Evolutionary conservation across 2,113 vertebrate species (phyloP), one percentile per base, ranked within the genome.

Genomic region (Atrichornis clamosus): DNA sequence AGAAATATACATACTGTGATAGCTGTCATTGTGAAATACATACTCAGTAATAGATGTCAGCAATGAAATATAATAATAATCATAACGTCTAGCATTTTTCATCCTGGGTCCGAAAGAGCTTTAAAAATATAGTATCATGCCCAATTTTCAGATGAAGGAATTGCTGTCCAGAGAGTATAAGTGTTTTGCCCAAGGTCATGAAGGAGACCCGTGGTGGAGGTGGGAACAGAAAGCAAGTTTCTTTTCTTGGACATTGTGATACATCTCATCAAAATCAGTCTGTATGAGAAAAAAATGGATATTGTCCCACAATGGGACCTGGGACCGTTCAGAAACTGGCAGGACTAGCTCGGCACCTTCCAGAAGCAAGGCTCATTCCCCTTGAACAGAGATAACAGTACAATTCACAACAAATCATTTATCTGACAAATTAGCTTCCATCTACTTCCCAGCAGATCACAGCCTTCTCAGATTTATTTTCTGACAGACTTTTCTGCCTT

Each of bases 11-110:
- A 97, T 95, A 87, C 86, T 79, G 58, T 86, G 89, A 95, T 93
- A 96, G 78, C 94, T 96, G 96, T 97, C 96, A 96, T 47, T 72
- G 42, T 95, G 89, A 96, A 97, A 96, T 93, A 96, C 75, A 60
- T 78, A 67, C 90, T 96, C 55, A 87, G 92, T 91, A 92, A 95
- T 88, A 95, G 76, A 79, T 95, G 94, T 95, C 86, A 87, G 85
- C 77, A 88, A 63, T 90, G 79, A 95, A 96, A 96, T 93, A 95
- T 70, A 97, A 95, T 91, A 93, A 94, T 69, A 94, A 96, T 93
- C 84, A 87, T 63, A 87, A 89, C 1, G 3, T 75, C 81, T 87
- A 75, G 15, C 52, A 76, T 93, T 93, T 95, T 78, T 96, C 58
- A 84, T 82, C 22, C 26, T 1, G 2, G 58, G 77, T 95, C 81